phyloP scores from a whole-genome alignment of 35 echinoderm and acorn worm genomes.

The Patiria miniata region DNA sequence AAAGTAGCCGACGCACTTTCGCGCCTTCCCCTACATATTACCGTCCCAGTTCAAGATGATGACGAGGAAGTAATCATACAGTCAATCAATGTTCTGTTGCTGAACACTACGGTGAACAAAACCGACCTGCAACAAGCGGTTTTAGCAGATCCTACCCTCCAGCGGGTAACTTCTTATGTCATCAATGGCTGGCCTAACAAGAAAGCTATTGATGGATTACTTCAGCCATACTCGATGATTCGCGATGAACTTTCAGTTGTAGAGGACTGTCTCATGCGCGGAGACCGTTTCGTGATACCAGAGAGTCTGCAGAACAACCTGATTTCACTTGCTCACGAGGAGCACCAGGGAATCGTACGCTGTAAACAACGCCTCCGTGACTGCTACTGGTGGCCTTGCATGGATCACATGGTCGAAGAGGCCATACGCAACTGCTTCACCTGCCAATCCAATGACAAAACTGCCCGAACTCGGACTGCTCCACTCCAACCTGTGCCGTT shows the following conservation, averaged over 20 bases:
- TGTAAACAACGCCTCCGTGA: slow-evolving; percentile 62
- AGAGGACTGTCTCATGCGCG: slow-evolving; percentile 17
- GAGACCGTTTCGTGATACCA: slow-evolving; percentile 52
- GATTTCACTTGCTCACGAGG: slow-evolving; percentile 48
- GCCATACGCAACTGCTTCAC: slow-evolving; percentile 25
- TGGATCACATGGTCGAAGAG: slow-evolving; percentile 44
- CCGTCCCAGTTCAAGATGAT: slow-evolving; percentile 10
- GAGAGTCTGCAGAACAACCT: background rate
- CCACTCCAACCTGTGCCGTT: slow-evolving; percentile 67
- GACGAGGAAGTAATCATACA: slow-evolving; percentile 38
- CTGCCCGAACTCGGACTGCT: background rate
- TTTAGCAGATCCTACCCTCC: slow-evolving; percentile 36
- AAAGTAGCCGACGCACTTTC: slow-evolving; percentile 51
- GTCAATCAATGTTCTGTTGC: slow-evolving; percentile 25
- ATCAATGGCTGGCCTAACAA: slow-evolving; percentile 57
- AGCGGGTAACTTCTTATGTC: slow-evolving; percentile 41
- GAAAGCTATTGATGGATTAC: background rate
- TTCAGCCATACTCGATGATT: slow-evolving; percentile 37
- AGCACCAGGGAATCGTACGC: slow-evolving; percentile 65
- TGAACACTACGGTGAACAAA: slow-evolving; percentile 12
- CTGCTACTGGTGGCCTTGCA: slow-evolving; percentile 69
- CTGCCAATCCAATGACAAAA: slow-evolving; percentile 62
- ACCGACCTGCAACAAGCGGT: slow-evolving; percentile 35
- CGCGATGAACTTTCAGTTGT: slow-evolving; percentile 52
- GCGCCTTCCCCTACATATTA: background rate